phyloP scores from a whole-genome alignment of 2,113 vertebrate species.

The Coracopsis vasa region DNA sequence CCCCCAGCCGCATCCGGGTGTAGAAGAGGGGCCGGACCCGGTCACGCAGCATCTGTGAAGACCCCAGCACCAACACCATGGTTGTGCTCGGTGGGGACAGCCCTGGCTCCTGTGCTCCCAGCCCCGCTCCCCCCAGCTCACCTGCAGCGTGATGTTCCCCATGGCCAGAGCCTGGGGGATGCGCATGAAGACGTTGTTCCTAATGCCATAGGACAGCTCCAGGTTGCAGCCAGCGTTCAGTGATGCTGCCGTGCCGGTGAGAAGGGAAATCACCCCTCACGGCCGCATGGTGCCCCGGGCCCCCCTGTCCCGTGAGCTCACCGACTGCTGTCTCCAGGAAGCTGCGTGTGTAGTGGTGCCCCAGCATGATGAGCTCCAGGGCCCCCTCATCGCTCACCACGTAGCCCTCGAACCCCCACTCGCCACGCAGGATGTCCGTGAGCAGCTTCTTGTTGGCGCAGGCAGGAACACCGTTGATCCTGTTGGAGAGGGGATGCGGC shows the following conservation, averaged over 20 bases:
- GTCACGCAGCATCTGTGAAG: slow-evolving; percentile 36
- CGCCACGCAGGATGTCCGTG: slow-evolving; percentile 56
- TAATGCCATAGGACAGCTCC: slow-evolving; percentile 50
- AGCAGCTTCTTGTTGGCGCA: slow-evolving; percentile 71
- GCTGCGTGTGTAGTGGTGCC: slow-evolving; percentile 53
- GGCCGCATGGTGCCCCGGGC: accelerated
- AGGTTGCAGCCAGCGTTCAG: slow-evolving; percentile 66
- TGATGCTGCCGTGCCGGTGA: neutral
- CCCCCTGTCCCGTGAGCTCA: neutral
- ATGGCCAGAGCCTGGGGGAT: slow-evolving; percentile 48
- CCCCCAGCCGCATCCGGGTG: slow-evolving; percentile 65
- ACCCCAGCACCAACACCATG: neutral
- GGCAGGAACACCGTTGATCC: slow-evolving; percentile 64
- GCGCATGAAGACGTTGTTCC: slow-evolving; percentile 53
- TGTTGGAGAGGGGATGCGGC: neutral
- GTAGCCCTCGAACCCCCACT: slow-evolving; percentile 71
- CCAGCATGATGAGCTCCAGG: slow-evolving; percentile 65
- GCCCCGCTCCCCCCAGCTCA: neutral
- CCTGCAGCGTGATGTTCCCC: slow-evolving; percentile 68
- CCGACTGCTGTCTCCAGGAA: slow-evolving; percentile 62
- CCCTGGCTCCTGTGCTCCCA: accelerated
- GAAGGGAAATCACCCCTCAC: accelerated
- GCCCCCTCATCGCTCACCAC: slow-evolving; percentile 72
- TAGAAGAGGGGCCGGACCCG: slow-evolving; percentile 66
- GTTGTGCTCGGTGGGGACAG: neutral